Evolutionary conservation across 2,888 invertebrate genomes (phyloP), one percentile per base, ranked within the genome.

Genomic region (Amiota communis): DNA sequence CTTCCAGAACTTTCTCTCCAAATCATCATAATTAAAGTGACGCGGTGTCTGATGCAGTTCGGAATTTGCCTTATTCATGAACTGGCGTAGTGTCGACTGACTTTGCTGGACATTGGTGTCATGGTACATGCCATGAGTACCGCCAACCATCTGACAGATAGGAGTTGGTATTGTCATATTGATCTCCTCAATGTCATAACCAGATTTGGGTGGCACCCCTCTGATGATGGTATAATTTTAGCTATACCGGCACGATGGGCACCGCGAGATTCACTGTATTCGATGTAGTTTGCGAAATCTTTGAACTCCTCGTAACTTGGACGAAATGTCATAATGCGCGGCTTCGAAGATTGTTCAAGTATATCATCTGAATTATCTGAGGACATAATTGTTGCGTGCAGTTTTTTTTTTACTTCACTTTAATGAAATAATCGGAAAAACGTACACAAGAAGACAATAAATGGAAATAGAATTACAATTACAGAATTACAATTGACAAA

Each of bases 1-100:
- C 86, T 98, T 97, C 99, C 99, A 99, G 88, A 98, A 99, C 86
- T 98, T 98, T 56, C 98, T 90, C 88, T 97, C 97, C 71, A 97
- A 90, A 88, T 97, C 97, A 73, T 97, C 96, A 86, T 93, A 96
- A 87, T 96, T 95, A 71, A 94, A 93, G 88, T 96, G 96, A 46
- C 92, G 91, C 0, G 97, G 97, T 0, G 97, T 96, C 90, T 87
- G 86, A 72, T 87, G 87, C 0, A 86, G 80, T 12, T 94, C 94
- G 0, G 94, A 94, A 81, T 94, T 94, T 0, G 99, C 98, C 83
- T 98, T 87, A 15, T 95, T 94, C 75, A 94, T 92, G 87, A 97
- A 99, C 80, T 99, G 97, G 72, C 94, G 93, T 0, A 98, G 95
- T 0, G 94, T 94, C 94, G 98, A 95, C 0, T 95, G 91, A 83